These are phyloP conservation scores for Amyelois transitella DNA, from an alignment of 1,140 invertebrate genomes.

Conservation along the genomic window DNA sequence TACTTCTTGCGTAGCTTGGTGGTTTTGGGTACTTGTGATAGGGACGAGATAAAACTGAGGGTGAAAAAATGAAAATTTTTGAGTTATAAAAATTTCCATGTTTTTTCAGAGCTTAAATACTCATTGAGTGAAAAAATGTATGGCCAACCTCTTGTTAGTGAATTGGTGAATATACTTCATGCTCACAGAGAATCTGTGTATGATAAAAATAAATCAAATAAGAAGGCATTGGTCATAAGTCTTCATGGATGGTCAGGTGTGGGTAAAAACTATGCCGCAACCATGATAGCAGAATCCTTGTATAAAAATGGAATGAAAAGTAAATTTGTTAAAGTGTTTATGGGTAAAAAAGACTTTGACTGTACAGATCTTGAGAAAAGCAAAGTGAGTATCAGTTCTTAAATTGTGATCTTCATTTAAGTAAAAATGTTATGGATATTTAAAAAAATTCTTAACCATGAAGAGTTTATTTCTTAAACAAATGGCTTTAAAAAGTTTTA, in stretches of 20 bases:
- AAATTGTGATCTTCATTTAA: too few species aligned
- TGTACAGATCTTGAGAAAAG: slow-evolving; percentile 48
- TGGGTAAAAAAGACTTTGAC: slow-evolving; percentile 86
- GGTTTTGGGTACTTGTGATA: neutral
- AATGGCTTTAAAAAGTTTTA: too few species aligned
- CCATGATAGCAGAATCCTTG: slow-evolving; percentile 85
- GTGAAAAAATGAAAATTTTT: neutral
- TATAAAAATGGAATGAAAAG: slow-evolving; percentile 85
- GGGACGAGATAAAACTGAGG: neutral
- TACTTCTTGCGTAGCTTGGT: too few species aligned
- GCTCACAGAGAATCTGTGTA: slow-evolving; percentile 76
- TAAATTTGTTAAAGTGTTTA: slow-evolving; percentile 87
- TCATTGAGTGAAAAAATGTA: slow-evolving; percentile 68
- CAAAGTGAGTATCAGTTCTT: slow-evolving; percentile 32
- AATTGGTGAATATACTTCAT: slow-evolving; percentile 65
- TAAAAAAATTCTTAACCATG: too few species aligned
- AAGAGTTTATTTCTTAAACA: too few species aligned
- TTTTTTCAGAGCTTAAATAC: slow-evolving; percentile 46
- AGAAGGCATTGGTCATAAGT: slow-evolving; percentile 83
- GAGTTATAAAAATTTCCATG: slow-evolving; percentile 1
- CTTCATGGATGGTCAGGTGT: slow-evolving; percentile 88
- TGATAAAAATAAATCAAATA: slow-evolving; percentile 55
- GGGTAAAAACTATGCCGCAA: slow-evolving; percentile 92
- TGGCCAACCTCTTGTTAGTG: slow-evolving; percentile 80
- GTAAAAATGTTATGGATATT: too few species aligned